These are phyloP conservation scores for Peromyscus californicus DNA, from an alignment of 2,113 vertebrate genomes.

Conservation along the genomic window DNA sequence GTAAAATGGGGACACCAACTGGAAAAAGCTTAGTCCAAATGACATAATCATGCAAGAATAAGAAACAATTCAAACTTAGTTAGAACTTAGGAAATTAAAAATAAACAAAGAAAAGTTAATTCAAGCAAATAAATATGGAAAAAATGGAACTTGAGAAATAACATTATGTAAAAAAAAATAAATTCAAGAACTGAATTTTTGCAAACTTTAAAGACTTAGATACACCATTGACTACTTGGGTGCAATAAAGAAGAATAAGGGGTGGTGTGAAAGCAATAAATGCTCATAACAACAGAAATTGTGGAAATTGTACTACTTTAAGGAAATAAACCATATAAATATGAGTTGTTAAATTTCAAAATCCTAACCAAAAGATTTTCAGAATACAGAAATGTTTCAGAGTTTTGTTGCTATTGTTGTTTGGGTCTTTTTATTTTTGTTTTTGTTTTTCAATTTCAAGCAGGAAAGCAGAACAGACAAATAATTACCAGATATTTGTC, in stretches of 20 bases:
- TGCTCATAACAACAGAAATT: not conserved
- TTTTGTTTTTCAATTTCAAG: not conserved
- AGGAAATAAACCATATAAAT: slow-evolving; percentile 37
- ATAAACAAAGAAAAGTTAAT: slow-evolving; percentile 26
- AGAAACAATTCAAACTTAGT: not conserved
- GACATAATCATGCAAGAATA: not conserved
- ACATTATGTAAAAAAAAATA: slow-evolving; percentile 27
- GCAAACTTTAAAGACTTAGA: slow-evolving; percentile 20
- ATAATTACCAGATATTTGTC: slow-evolving; percentile 22
- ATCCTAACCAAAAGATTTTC: not conserved
- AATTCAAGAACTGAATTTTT: not conserved
- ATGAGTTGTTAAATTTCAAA: not conserved
- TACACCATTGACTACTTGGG: not conserved
- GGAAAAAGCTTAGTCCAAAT: not conserved
- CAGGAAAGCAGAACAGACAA: slow-evolving; percentile 58
- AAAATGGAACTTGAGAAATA: slow-evolving; percentile 11
- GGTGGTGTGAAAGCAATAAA: not conserved
- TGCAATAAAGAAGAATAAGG: not conserved
- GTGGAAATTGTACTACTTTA: not conserved
- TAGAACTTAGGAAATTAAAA: slow-evolving; percentile 47
- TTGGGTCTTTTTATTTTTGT: not conserved
- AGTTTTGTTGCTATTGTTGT: not conserved
- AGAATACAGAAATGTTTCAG: slow-evolving; percentile 9
- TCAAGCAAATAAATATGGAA: slow-evolving; percentile 3
- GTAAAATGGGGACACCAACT: not conserved